These are phyloP conservation scores for Leptopilina clavipes DNA, from an alignment of 1,140 invertebrate species.

Conservation along the genomic window DNA sequence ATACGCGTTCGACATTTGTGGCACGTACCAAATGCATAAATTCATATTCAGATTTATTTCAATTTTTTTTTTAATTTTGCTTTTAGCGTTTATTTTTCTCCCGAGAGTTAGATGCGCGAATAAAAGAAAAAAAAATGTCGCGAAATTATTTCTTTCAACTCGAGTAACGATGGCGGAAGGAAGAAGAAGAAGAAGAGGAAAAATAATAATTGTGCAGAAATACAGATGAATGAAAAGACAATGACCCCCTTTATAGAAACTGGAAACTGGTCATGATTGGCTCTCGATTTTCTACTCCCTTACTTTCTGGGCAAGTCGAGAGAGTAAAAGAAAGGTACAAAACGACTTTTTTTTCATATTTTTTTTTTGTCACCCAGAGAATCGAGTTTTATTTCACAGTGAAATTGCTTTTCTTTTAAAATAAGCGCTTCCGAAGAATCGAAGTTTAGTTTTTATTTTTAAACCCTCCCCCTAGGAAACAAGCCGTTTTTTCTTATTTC, in stretches of 20 bases:
- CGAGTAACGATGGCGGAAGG: no score
- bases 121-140: no score
- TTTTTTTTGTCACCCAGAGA: slow-evolving; percentile 40
- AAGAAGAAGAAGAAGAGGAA: neutral
- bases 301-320: slow-evolving; percentile 23
- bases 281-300: slow-evolving; percentile 54
- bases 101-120: no score
- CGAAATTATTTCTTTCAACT: no score
- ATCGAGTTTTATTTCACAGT: slow-evolving; percentile 38
- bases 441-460: neutral
- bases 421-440: slow-evolving; percentile 5
- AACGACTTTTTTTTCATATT: slow-evolving; percentile 47
- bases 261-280: slow-evolving; percentile 50
- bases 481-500: neutral
- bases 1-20: slow-evolving; percentile 37
- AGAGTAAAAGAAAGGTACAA: slow-evolving; percentile 37
- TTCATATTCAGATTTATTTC: slow-evolving; percentile 15
- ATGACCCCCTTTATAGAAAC: slow-evolving; percentile 5
- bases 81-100: no score
- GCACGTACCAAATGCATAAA: slow-evolving; percentile 39
- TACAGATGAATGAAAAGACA: slow-evolving; percentile 4
- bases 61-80: no score
- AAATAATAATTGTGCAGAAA: neutral
- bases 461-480: neutral
- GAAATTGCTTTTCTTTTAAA: neutral